These are phyloP conservation scores for Notospermus geniculatus DNA, from an alignment of 1,140 invertebrate species.

Conservation along the genomic window DNA sequence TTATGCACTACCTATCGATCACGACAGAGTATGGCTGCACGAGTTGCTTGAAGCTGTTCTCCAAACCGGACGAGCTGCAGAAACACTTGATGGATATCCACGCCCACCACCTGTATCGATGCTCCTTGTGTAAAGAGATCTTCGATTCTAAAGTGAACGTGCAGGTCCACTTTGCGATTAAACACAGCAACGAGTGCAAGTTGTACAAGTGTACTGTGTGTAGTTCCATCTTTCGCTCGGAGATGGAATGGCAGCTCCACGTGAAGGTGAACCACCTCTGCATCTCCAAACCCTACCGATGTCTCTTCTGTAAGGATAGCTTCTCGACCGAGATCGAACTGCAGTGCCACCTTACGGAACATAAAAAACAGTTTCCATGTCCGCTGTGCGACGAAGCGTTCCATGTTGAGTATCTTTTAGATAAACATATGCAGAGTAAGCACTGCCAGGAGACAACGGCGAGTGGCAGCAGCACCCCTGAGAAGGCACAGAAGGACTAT, in stretches of 20 bases:
- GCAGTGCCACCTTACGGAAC: constrained; percentile 72
- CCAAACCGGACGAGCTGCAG: constrained; percentile 81
- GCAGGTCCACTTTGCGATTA: constrained; percentile 81
- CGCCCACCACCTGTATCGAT: constrained; percentile 81
- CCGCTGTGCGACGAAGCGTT: constrained; percentile 78
- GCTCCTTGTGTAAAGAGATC: constrained; percentile 82
- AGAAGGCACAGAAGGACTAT: constrained; percentile 10
- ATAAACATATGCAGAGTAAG: constrained; percentile 72
- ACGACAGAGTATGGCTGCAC: constrained; percentile 80
- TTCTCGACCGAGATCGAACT: constrained; percentile 72
- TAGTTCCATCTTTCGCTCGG: constrained; percentile 68
- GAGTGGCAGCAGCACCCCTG: not conserved
- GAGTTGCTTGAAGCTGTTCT: constrained; percentile 77
- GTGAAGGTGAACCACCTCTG: constrained; percentile 57
- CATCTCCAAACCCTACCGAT: constrained; percentile 59
- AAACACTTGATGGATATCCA: constrained; percentile 81
- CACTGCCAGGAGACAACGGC: constrained; percentile 24
- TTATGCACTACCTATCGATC: constrained; percentile 74
- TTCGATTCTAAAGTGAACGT: constrained; percentile 79
- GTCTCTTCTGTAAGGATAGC: constrained; percentile 72
- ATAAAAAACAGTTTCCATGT: constrained; percentile 75
- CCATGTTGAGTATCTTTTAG: constrained; percentile 82
- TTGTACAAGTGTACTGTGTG: constrained; percentile 80
- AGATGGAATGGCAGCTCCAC: constrained; percentile 70
- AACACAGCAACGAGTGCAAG: constrained; percentile 81